phyloP scores from a whole-genome alignment of 2,888 invertebrate species.

The Didymodactylos carnosus region DNA sequence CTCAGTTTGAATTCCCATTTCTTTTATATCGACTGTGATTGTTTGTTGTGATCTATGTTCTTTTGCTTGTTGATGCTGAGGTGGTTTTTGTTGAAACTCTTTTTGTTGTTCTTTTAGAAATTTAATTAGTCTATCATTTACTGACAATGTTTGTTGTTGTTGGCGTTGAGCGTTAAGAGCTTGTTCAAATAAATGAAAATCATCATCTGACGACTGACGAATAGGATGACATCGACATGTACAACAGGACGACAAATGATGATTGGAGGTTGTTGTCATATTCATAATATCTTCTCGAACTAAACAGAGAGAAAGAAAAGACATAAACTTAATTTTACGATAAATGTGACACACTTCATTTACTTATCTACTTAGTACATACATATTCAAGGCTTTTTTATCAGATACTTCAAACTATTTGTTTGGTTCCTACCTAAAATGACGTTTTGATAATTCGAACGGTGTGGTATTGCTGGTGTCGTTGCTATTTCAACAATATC shows the following conservation, averaged over 20 bases:
- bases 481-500: no score
- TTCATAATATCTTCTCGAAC: no score
- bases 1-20: background rate
- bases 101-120: background rate
- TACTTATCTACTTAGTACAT: no score
- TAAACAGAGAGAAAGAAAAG: no score
- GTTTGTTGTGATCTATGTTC: background rate
- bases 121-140: background rate
- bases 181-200: background rate
- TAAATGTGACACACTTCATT: no score
- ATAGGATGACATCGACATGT: background rate
- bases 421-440: no score
- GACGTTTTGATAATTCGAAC: no score
- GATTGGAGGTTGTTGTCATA: background rate
- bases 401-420: no score
- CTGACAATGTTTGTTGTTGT: background rate
- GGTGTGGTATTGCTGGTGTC: no score
- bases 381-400: no score
- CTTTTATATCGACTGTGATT: background rate
- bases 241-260: background rate
- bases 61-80: background rate
- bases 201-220: background rate
- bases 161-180: background rate
- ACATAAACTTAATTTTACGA: no score
- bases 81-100: background rate